Conservation (phyloP, 2,113 vertebrate genomes). For the Gambusia holbrooki region DNA sequence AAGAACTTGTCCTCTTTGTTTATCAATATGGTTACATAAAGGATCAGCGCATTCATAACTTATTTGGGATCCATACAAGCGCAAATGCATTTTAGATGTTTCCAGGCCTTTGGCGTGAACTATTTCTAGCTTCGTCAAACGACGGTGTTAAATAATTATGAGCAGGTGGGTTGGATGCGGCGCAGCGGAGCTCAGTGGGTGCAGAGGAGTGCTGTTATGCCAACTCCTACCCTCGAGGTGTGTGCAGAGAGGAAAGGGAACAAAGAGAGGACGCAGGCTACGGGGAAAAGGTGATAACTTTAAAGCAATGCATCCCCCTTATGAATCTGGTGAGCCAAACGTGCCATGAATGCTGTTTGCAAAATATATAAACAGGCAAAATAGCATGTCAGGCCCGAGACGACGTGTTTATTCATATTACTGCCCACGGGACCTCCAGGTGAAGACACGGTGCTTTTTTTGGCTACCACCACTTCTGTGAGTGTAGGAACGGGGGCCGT, state of each 20-base stretch:
- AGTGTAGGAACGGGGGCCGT: conserved; percentile 43
- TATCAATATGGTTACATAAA: conserved; percentile 33
- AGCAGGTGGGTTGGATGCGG: conserved; percentile 48
- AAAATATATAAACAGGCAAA: conserved; percentile 27
- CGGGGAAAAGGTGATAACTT: conserved; percentile 18
- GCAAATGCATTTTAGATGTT: conserved; percentile 63
- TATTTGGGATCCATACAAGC: conserved; percentile 33
- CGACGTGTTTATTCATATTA: conserved; percentile 48
- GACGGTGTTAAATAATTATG: conserved; percentile 59
- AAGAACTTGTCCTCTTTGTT: conserved; percentile 1
- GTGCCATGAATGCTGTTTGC: conserved; percentile 11
- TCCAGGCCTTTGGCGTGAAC: conserved; percentile 12
- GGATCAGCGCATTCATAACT: conserved; percentile 7
- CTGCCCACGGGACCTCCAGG: conserved; percentile 28
- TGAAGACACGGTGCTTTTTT: conserved; percentile 32
- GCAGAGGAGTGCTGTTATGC: conserved; percentile 38
- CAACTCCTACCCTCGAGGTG: conserved; percentile 22
- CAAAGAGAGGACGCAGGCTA: conserved; percentile 11
- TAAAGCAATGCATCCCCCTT: conserved; percentile 26
- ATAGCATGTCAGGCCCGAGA: conserved; percentile 13
- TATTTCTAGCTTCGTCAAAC: conserved; percentile 47
- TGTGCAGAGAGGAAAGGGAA: conserved; percentile 11
- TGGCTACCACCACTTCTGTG: conserved; percentile 45
- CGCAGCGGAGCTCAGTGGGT: conserved; percentile 20
- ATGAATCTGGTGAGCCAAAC: conserved; percentile 14